phyloP scores from a whole-genome alignment of 2,888 invertebrate genomes.

The Therioaphis trifolii region DNA sequence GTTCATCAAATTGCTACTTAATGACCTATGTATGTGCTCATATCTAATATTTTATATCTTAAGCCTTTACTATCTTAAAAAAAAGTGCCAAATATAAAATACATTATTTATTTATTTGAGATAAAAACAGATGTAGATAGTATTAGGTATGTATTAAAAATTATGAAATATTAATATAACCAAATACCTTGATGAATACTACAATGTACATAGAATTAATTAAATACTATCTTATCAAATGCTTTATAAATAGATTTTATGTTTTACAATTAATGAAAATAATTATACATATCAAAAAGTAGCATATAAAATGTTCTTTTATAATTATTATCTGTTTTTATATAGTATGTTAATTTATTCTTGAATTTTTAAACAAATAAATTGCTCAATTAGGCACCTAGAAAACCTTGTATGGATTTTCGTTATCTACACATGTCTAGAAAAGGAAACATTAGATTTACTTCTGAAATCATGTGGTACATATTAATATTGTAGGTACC shows the following conservation, averaged over 20 bases:
- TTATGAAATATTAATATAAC: not conserved
- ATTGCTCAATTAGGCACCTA: not conserved
- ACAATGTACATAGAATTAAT: constrained; percentile 17
- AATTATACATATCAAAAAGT: not conserved
- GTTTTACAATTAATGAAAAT: not conserved
- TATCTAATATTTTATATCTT: constrained; percentile 3
- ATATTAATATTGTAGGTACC: not conserved
- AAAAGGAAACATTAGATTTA: not conserved
- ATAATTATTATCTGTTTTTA: not conserved
- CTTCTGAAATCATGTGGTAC: not conserved
- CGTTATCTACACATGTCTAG: not conserved
- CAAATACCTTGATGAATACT: not conserved
- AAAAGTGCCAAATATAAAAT: not conserved
- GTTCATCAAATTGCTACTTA: constrained; percentile 3
- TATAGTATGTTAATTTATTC: not conserved
- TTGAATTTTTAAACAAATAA: not conserved
- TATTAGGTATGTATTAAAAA: not conserved
- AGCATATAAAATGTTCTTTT: not conserved
- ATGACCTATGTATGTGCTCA: too few species aligned
- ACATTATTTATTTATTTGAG: constrained; percentile 7
- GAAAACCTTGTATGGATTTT: not conserved
- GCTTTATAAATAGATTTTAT: constrained; percentile 15
- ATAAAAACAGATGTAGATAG: constrained; percentile 4
- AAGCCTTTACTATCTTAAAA: constrained; percentile 11
- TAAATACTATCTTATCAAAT: constrained; percentile 11